A percentile compares a stretch with the other conserved stretches of the same genome.
Conservation (phyloP, 2,797 vertebrate species). For the Lates japonicus region DNA sequence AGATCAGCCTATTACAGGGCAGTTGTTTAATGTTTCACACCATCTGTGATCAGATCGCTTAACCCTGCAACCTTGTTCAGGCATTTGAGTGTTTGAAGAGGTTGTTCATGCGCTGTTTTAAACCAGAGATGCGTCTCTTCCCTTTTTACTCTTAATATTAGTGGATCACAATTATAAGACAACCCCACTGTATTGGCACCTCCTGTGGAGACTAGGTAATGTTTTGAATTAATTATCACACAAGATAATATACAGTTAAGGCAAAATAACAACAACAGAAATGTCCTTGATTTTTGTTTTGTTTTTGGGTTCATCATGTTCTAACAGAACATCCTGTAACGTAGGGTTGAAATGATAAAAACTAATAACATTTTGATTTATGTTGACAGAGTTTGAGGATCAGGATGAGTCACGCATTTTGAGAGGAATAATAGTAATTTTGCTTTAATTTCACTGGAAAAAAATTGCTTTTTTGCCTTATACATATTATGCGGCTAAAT, state of each 20-base stretch:
- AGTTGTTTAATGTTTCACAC: constrained; percentile 40
- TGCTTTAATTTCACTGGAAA: too few relatives aligned
- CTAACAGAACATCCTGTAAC: neutral
- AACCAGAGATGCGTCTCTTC: neutral
- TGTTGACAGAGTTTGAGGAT: too few relatives aligned
- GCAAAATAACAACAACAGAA: too few relatives aligned
- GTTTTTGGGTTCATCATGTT: neutral
- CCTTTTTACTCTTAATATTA: neutral
- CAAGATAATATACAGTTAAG: neutral
- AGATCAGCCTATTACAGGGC: constrained; percentile 42
- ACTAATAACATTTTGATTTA: too few relatives aligned
- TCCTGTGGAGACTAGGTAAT: too few relatives aligned
- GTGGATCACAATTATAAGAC: too few relatives aligned
- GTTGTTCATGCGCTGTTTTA: neutral
- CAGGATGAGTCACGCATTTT: too few relatives aligned
- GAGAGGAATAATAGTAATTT: too few relatives aligned
- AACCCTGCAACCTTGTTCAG: neutral
- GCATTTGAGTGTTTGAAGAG: neutral
- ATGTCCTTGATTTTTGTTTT: too few relatives aligned
- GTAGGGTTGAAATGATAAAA: too few relatives aligned
- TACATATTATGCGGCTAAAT: neutral
- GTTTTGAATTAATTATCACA: neutral
- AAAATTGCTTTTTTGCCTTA: neutral
- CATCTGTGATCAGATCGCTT: constrained; percentile 11
- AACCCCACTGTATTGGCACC: too few relatives aligned